These are phyloP conservation scores for Panagrolaimus sp. DNA, from an alignment of 1,140 invertebrate species.

Conservation along the genomic window DNA sequence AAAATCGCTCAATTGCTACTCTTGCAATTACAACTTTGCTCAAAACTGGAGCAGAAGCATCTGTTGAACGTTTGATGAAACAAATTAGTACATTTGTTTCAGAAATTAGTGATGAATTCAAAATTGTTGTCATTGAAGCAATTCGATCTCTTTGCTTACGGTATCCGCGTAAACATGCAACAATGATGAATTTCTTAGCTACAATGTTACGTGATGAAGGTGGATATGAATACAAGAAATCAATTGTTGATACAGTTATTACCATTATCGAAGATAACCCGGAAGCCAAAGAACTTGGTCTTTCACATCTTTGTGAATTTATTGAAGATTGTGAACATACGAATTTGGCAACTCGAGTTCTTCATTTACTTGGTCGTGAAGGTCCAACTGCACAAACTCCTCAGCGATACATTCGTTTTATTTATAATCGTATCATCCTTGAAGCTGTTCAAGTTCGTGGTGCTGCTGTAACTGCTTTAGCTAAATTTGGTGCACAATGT, in stretches of 20 bases:
- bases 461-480: constrained; percentile 90
- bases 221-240: constrained; percentile 93
- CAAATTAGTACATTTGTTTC: constrained; percentile 94
- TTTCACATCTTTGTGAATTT: constrained; percentile 96
- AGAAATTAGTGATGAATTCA: constrained; percentile 98
- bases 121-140: constrained; percentile 83
- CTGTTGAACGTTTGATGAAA: constrained; percentile 95
- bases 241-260: constrained; percentile 95
- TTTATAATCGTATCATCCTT: constrained; percentile 95
- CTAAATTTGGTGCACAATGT: constrained; percentile 92
- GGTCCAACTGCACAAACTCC: constrained; percentile 89
- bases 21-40: constrained; percentile 93
- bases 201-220: constrained; percentile 95
- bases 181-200: constrained; percentile 90
- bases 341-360: constrained; percentile 87
- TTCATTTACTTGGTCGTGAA: constrained; percentile 92
- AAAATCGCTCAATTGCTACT: constrained; percentile 91
- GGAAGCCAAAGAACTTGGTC: constrained; percentile 84
- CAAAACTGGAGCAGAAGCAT: constrained; percentile 91
- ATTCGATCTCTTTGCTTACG: constrained; percentile 81
- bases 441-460: constrained; percentile 75
- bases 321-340: constrained; percentile 99
- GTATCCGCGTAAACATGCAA: constrained; percentile 90
- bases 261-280: constrained; percentile 93
- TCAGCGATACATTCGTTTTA: constrained; percentile 91